Conservation (phyloP, 2,113 vertebrate species). For the Cepphus grylle region DNA sequence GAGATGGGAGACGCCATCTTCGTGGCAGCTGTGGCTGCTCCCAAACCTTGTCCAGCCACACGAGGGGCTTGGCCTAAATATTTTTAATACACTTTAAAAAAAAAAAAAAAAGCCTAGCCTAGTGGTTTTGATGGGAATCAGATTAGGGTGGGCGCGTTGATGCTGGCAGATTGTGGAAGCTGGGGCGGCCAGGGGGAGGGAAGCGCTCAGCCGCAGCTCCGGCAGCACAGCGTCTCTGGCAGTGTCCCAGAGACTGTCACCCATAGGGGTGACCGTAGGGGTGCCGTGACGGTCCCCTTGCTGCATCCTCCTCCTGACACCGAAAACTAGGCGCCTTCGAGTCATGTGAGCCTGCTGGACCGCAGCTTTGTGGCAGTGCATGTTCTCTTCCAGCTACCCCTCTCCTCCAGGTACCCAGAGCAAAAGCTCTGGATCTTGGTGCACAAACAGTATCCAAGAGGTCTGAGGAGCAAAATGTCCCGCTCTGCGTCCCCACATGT, state of each 20-base stretch:
- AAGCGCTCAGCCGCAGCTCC: background rate
- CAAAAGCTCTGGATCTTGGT: background rate
- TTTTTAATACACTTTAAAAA: background rate
- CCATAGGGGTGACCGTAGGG: fast-evolving
- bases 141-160: background rate
- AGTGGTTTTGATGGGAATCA: background rate
- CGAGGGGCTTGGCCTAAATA: slow-evolving; percentile 13
- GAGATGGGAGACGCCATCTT: background rate
- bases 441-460: background rate
- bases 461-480: background rate
- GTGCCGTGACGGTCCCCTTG: fast-evolving
- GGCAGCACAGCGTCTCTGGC: background rate
- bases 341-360: background rate
- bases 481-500: fast-evolving
- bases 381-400: background rate
- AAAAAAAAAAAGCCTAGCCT: background rate
- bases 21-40: background rate
- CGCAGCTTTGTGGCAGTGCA: fast-evolving
- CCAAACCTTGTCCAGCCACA: background rate
- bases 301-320: background rate
- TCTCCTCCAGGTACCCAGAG: background rate
- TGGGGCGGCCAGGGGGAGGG: background rate
- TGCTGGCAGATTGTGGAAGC: slow-evolving; percentile 1
- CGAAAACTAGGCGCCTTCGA: fast-evolving
- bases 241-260: background rate